A percentile compares a stretch with the other conserved stretches of the same genome.
Evolutionary conservation across 2,797 vertebrate genomes (phyloP).

Genomic region (Acanthopagrus latus): DNA sequence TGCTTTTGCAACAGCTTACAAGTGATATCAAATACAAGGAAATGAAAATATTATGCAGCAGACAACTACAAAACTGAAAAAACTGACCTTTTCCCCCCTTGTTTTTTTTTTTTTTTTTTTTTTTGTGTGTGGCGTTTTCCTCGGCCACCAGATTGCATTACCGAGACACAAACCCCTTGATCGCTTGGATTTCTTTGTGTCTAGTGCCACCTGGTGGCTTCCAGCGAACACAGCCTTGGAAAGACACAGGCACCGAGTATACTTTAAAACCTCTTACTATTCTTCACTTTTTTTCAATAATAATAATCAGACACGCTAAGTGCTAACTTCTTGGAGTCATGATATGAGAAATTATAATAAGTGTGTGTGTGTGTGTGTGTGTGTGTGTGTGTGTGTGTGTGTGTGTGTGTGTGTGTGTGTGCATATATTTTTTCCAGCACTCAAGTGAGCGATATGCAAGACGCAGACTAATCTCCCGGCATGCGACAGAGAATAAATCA

Average conservation of each 20-base stretch:
- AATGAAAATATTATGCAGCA: not conserved
- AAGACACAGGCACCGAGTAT: not conserved
- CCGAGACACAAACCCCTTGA: not conserved
- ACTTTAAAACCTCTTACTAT: not conserved
- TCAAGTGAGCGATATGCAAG: constrained; percentile 80
- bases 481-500: constrained; percentile 95
- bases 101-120: constrained; percentile 10
- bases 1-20: not conserved
- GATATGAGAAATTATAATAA: too few relatives aligned
- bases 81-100: constrained; percentile 1
- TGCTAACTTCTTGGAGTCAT: too few relatives aligned
- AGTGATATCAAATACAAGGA: not conserved
- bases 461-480: constrained; percentile 92
- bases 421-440: constrained; percentile 29
- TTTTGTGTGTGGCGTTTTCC: constrained; percentile 1
- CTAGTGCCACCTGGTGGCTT: constrained; percentile 64
- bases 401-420: not conserved
- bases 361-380: not conserved
- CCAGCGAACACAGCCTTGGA: fast-evolving
- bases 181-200: constrained; percentile 28
- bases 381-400: not conserved
- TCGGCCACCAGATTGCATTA: not conserved
- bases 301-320: too few relatives aligned
- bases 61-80: constrained; percentile 26
- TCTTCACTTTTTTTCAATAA: too few relatives aligned